Evolutionary conservation across 2,113 vertebrate species (phyloP).

Genomic region (Pelecanus crispus): DNA sequence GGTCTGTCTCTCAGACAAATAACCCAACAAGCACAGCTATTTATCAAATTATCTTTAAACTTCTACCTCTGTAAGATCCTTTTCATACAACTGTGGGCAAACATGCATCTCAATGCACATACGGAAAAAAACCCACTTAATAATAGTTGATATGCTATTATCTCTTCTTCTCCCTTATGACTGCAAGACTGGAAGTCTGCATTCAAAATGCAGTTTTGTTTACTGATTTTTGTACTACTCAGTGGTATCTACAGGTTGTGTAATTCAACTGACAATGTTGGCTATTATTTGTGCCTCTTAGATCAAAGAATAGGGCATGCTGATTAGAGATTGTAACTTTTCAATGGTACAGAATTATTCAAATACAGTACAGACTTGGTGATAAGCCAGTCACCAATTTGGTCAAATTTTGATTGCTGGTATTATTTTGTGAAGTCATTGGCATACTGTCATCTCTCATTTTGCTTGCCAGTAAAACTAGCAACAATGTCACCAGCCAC

Average conservation of each 20-base stretch:
- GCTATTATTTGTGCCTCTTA: not conserved
- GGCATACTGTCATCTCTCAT: not conserved
- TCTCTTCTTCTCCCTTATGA: conserved; percentile 66
- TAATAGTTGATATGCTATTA: conserved; percentile 69
- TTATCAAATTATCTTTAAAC: conserved; percentile 19
- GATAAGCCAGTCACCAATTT: not conserved
- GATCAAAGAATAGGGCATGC: not conserved
- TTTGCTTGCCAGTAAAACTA: not conserved
- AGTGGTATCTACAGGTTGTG: not conserved
- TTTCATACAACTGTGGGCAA: conserved; percentile 6
- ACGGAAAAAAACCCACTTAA: conserved; percentile 65
- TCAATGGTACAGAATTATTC: not conserved
- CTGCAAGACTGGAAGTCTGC: conserved; percentile 52
- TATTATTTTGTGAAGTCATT: not conserved
- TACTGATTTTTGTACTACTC: conserved; percentile 40
- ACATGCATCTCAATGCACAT: not conserved
- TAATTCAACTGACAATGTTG: not conserved
- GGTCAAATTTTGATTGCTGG: not conserved
- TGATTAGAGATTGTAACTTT: not conserved
- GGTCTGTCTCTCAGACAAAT: conserved; percentile 32
- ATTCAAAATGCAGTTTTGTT: conserved; percentile 45
- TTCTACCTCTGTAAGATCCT: not conserved
- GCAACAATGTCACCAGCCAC: not conserved
- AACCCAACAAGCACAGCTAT: not conserved
- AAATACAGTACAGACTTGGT: not conserved